Evolutionary conservation across 2,888 invertebrate species (phyloP), one percentile per base, ranked within the genome.

Genomic region (Tiliacea citrago): DNA sequence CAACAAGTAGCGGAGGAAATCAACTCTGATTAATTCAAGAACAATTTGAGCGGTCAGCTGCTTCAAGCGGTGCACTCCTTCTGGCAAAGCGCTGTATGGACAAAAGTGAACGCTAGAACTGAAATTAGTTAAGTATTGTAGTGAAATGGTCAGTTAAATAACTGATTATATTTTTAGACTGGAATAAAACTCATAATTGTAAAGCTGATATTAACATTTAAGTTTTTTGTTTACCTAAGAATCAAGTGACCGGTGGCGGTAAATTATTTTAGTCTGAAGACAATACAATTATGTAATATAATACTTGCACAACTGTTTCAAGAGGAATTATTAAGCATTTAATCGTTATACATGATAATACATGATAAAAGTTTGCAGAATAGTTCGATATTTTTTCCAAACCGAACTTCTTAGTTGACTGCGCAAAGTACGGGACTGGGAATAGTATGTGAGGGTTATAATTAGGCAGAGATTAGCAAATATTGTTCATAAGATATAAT

Each of bases 1-100:
- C 97, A 97, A 86, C 97, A 97, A 86, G 97, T 97, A 2, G 97
- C 97, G 0, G 96, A 95, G 5, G 95, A 96, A 75, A 95, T 95
- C 29, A 84, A 94, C 81, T 95, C 95, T 0, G 96, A 96, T 72
- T 96, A 77, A 88, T 29, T 1, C 61, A 18, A 29, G 71, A 71
- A 69, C 45, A 29, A 55, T 63, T 42, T 51, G 13, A 49, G 66
- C 55, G 47, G n/a, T 53, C 45, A 78, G 68, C 39, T 60, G 68
- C 82, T 81, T 57, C 60, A 49, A 77, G 62, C 47, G 45, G 55
- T 55, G 12, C 21, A 49, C 35, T 21, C 35, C 13, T 35, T 55
- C 21, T 62, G 13, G 45, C 49, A 49, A 49, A 73, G 49, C 24
- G 18, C 42, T 51, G 13, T 21, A 35, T 63, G 42, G 18, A 58